phyloP scores from a whole-genome alignment of 2,113 vertebrate genomes.

The Vulpes ferrilata region DNA sequence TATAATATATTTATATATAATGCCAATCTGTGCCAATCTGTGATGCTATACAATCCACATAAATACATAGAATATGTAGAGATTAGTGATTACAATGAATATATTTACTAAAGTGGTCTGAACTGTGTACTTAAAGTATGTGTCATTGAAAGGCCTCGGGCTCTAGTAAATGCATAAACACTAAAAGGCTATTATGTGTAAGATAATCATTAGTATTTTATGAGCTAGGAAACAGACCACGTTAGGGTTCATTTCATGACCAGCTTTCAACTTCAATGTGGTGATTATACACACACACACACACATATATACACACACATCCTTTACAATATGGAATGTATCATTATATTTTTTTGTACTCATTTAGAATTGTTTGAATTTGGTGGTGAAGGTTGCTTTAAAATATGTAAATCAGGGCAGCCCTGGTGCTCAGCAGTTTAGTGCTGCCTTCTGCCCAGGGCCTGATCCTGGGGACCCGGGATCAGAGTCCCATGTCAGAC shows the following conservation, averaged over 20 bases:
- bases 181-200: neutral
- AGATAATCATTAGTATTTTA: neutral
- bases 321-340: neutral
- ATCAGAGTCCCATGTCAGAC: too few relatives aligned
- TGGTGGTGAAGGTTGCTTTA: constrained; percentile 28
- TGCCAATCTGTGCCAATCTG: neutral
- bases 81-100: neutral
- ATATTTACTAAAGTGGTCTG: neutral
- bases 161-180: neutral
- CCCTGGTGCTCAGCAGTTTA: too few relatives aligned
- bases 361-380: constrained; percentile 53
- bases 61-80: neutral
- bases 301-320: neutral
- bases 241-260: neutral
- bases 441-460: too few relatives aligned
- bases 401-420: constrained; percentile 49
- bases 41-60: neutral
- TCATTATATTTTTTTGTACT: constrained; percentile 7
- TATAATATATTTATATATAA: too few relatives aligned
- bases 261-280: neutral
- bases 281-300: neutral
- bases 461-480: too few relatives aligned
- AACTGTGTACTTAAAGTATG: neutral
- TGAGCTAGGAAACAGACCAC: neutral
- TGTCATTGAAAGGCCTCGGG: neutral